Evolutionary conservation across 2,888 invertebrate genomes (phyloP).

Genomic region (Melikaiella ostensackeni): DNA sequence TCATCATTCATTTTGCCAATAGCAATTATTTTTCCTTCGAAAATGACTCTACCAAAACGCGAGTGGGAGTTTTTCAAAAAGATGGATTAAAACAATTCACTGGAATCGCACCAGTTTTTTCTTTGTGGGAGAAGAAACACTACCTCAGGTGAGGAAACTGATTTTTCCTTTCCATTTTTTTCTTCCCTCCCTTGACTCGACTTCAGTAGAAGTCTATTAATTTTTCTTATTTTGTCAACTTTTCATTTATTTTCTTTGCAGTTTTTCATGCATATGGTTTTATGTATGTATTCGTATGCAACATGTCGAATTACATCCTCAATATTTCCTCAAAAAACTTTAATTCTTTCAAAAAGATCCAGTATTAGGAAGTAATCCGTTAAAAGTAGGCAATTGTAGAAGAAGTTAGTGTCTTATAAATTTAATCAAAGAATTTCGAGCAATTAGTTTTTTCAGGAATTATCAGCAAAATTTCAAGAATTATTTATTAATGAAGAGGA

Average conservation of each 20-base stretch:
- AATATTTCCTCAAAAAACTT: no score
- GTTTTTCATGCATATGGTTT: no score
- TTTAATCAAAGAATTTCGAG: no score
- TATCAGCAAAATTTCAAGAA: no score
- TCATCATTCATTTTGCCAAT: slow-evolving; percentile 3
- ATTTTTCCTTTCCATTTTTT: slow-evolving; percentile 12
- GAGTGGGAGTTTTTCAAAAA: slow-evolving; percentile 41
- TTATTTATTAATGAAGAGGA: no score
- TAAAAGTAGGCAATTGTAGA: no score
- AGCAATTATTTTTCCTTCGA: slow-evolving; percentile 7
- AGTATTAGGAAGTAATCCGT: no score
- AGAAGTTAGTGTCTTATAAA: no score
- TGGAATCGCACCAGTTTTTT: slow-evolving; percentile 31
- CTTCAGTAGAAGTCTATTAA: background rate
- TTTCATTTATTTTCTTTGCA: background rate
- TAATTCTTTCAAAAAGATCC: no score
- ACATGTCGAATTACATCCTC: no score
- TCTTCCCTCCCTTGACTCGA: background rate
- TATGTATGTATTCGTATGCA: no score
- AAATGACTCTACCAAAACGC: slow-evolving; percentile 17
- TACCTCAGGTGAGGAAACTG: slow-evolving; percentile 30
- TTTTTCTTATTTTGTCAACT: background rate
- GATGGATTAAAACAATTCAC: slow-evolving; percentile 34
- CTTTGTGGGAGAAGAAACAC: slow-evolving; percentile 2
- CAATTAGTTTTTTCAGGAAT: no score